A percentile compares a stretch with the other conserved stretches of the same genome.
phyloP scores from a whole-genome alignment of 2,113 vertebrate genomes.

The Lophius piscatorius region DNA sequence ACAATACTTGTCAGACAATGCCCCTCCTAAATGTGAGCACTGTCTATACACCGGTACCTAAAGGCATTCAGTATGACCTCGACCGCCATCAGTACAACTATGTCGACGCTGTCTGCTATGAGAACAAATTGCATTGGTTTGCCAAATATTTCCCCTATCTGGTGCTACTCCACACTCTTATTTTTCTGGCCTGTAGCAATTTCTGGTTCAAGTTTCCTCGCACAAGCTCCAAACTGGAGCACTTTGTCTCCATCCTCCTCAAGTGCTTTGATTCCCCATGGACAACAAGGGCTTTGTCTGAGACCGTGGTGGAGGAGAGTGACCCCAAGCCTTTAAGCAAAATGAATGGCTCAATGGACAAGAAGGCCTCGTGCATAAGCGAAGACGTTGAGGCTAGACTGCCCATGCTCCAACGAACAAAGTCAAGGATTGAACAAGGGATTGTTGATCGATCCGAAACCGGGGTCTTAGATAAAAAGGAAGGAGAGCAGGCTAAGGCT shows the following conservation, averaged over 20 bases:
- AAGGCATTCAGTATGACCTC: constrained; percentile 90
- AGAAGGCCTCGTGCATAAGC: constrained; percentile 89
- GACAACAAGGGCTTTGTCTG: constrained; percentile 94
- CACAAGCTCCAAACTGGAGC: constrained; percentile 97
- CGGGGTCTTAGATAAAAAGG: constrained; percentile 90
- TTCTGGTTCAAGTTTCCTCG: constrained; percentile 99
- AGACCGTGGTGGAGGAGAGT: constrained; percentile 96
- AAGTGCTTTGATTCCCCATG: constrained; percentile 98
- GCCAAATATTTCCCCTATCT: constrained; percentile 98
- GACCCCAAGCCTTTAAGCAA: constrained; percentile 93
- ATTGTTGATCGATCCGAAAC: constrained; percentile 95
- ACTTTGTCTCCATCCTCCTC: constrained; percentile 96
- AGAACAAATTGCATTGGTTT: constrained; percentile 97
- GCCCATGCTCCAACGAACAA: constrained; percentile 96
- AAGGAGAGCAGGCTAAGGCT: constrained; percentile 87
- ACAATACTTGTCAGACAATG: constrained; percentile 82
- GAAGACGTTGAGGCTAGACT: constrained; percentile 96
- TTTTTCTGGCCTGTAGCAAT: constrained; percentile 97
- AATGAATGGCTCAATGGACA: constrained; percentile 92
- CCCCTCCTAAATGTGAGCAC: constrained; percentile 79
- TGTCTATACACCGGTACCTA: constrained; percentile 77
- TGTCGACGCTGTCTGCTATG: constrained; percentile 94
- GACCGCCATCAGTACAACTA: constrained; percentile 99
- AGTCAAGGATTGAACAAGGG: constrained; percentile 94
- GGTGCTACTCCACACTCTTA: constrained; percentile 94